Evolutionary conservation across 92 coral and sea anemone species (phyloP), one percentile per base, ranked within the genome.

Genomic region (Blastomussa wellsi): DNA sequence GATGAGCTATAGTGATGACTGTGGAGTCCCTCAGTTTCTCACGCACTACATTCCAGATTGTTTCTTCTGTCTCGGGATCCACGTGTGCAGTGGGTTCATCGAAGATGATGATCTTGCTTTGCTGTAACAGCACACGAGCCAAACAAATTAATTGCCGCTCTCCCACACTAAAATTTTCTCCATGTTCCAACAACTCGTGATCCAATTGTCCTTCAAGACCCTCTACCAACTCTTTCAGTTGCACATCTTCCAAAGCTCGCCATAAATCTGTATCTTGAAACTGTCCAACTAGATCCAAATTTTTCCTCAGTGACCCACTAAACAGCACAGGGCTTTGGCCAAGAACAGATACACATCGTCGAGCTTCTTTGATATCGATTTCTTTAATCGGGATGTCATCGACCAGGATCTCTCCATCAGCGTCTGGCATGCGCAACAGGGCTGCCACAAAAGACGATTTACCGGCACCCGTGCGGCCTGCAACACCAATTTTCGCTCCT

Each of bases 321-420:
- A 92, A 92, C 24, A 92, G 95, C 5, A 87, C 87, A 8, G 95
- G 95, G 39, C 79, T 84, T 72, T 92, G 95, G 4, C 93, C 88
- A 59, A 92, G 90, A 14, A 92, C 95, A n/a, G 93, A 90, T 35
- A 92, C 77, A 26, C 88, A 88, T 52, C 90, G 95, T 19, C 95
- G 93, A 36, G 93, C 55, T 24, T 91, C 90, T 68, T 90, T 93
- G 29, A 92, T 78, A 68, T 92, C 90, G 39, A 80, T 67, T 12
- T 37, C 42, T 17, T 71, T 49, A 22, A 83, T 55, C 20, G 7
- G 48, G 24, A 83, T 35, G 29, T 38, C 48, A 17, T 83, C 86
- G 41, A 83, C 47, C 28, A 55, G 14, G 36, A 83, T 72, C 22
- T 71, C 51, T 36, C 86, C 86, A 22, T 26, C 70, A 24, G 65